A percentile compares a stretch with the other conserved stretches of the same genome.
Evolutionary conservation across 2,113 vertebrate species (phyloP).

Genomic region (Vombatus ursinus): DNA sequence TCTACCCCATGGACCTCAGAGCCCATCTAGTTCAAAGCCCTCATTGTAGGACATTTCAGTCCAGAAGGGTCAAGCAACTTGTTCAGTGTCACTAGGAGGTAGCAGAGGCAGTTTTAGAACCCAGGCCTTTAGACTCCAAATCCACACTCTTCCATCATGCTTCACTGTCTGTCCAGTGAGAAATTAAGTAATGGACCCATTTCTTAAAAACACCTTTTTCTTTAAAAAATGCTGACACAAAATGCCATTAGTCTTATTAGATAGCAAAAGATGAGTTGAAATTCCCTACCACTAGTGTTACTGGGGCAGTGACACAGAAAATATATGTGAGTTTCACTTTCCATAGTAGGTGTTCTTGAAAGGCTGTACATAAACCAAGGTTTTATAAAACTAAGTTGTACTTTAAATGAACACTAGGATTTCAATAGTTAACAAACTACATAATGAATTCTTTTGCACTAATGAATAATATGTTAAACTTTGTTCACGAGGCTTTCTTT

Average conservation of each 20-base stretch:
- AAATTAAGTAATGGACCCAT: neutral
- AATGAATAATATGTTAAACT: neutral
- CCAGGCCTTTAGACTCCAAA: neutral
- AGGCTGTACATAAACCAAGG: neutral
- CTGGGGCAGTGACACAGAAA: neutral
- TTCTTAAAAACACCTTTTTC: neutral
- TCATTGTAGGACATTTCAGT: neutral
- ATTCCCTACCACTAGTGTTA: neutral
- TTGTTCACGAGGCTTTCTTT: neutral
- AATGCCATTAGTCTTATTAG: neutral
- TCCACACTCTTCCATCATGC: constrained; percentile 5
- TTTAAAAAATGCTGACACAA: neutral
- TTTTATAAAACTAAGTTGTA: neutral
- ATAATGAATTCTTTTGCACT: neutral
- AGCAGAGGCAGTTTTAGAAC: neutral
- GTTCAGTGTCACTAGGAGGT: neutral
- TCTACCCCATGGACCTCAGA: neutral
- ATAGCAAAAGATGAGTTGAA: neutral
- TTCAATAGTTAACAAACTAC: neutral
- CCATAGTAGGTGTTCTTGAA: neutral
- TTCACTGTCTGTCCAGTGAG: neutral
- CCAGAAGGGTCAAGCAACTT: constrained; percentile 19
- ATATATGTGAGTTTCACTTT: neutral
- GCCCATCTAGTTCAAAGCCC: neutral
- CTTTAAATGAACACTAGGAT: neutral